A percentile compares a stretch with the other conserved stretches of the same genome.
Conservation (phyloP, 53 echinoderm and acorn worm species). For the Hippasteria phrygiana region DNA sequence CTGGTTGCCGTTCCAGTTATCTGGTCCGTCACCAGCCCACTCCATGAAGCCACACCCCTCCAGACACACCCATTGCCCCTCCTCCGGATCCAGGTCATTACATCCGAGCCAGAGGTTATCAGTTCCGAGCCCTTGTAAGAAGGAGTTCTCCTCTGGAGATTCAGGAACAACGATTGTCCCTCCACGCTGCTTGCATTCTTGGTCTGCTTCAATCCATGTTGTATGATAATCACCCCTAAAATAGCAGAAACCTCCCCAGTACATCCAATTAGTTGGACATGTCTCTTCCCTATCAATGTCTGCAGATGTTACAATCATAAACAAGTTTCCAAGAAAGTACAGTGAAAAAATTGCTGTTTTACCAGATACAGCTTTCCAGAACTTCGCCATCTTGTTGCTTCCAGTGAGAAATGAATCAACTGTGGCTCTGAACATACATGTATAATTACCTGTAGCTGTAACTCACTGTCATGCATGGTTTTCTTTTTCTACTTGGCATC, state of each 20-base stretch:
- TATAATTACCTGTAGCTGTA: too few species aligned
- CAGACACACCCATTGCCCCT: constrained; percentile 9
- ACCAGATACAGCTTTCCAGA: not conserved
- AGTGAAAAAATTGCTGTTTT: not conserved
- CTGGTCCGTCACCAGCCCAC: not conserved
- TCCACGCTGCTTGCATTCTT: not conserved
- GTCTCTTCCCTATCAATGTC: not conserved
- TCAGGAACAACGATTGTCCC: not conserved
- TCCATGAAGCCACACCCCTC: not conserved
- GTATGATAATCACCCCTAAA: not conserved
- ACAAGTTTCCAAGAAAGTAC: not conserved
- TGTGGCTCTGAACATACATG: too few species aligned
- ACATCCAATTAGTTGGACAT: not conserved
- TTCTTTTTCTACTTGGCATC: too few species aligned
- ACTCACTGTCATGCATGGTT: too few species aligned
- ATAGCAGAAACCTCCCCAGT: not conserved
- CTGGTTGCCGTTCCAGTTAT: not conserved
- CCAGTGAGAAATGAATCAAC: not conserved
- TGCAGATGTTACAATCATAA: not conserved
- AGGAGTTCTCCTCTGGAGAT: constrained; percentile 10
- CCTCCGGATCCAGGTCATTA: not conserved
- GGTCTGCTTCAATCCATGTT: not conserved
- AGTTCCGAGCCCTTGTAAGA: not conserved
- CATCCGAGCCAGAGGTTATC: not conserved
- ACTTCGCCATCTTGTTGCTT: not conserved